Evolutionary conservation across 2,888 invertebrate species (phyloP).

Genomic region (Cerastoderma edule): DNA sequence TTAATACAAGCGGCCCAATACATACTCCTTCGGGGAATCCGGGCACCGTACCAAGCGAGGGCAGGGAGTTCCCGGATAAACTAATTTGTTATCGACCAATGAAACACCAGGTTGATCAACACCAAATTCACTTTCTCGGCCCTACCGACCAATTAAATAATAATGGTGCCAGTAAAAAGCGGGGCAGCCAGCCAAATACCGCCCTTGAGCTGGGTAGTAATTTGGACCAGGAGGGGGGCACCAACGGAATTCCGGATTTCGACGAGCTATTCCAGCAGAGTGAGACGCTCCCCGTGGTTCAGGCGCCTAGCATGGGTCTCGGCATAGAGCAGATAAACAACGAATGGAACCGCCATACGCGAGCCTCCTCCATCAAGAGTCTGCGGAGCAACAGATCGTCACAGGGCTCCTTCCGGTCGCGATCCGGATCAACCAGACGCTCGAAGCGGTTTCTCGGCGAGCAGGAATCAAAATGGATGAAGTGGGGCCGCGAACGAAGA

Average conservation of each 20-base stretch:
- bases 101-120: slow-evolving; percentile 28
- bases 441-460: slow-evolving; percentile 66
- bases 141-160: slow-evolving; percentile 36
- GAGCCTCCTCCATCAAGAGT: slow-evolving; percentile 58
- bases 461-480: slow-evolving; percentile 73
- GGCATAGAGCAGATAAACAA: slow-evolving; percentile 67
- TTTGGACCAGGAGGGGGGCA: slow-evolving; percentile 32
- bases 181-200: slow-evolving; percentile 11
- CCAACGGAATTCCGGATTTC: slow-evolving; percentile 59
- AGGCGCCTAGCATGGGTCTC: slow-evolving; percentile 52
- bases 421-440: slow-evolving; percentile 68
- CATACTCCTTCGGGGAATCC: slow-evolving; percentile 1
- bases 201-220: slow-evolving; percentile 27
- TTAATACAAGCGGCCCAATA: slow-evolving; percentile 23
- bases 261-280: slow-evolving; percentile 64
- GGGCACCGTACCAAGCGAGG: neutral
- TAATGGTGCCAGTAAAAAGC: slow-evolving; percentile 17
- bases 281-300: slow-evolving; percentile 47
- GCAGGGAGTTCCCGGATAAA: slow-evolving; percentile 20
- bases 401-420: slow-evolving; percentile 69
- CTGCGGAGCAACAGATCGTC: slow-evolving; percentile 53
- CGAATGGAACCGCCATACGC: slow-evolving; percentile 68
- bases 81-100: slow-evolving; percentile 33
- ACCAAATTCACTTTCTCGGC: slow-evolving; percentile 30
- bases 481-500: slow-evolving; percentile 76